These are phyloP conservation scores for Diadegma fenestrale DNA, from an alignment of 2,888 invertebrate genomes.

Conservation along the genomic window DNA sequence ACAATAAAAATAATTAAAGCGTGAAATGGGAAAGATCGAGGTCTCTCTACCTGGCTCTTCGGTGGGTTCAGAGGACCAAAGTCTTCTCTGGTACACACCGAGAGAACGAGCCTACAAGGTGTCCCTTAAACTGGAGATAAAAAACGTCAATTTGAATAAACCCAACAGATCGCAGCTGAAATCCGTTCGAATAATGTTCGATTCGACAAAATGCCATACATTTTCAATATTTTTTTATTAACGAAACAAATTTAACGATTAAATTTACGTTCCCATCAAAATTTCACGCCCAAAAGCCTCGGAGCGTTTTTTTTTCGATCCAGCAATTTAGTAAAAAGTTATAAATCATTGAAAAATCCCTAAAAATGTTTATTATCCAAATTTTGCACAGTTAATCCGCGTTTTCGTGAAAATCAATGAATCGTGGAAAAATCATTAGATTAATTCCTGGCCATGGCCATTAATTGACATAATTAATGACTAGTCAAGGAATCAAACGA, in stretches of 20 bases:
- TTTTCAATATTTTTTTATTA: not conserved
- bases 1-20: slow-evolving; percentile 40
- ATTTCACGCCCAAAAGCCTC: not conserved
- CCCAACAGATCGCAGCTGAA: not conserved
- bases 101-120: not conserved
- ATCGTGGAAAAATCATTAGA: not conserved
- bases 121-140: not conserved
- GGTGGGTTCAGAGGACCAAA: not conserved
- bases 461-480: not conserved
- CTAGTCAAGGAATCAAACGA: not conserved
- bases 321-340: not conserved
- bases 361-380: no score
- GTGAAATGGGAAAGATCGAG: slow-evolving; percentile 11
- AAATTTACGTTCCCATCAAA: not conserved
- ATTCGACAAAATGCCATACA: not conserved
- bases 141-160: not conserved
- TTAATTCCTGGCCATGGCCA: not conserved
- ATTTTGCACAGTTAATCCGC: not conserved
- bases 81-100: no score
- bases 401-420: not conserved
- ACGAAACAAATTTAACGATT: not conserved
- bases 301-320: no score
- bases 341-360: not conserved
- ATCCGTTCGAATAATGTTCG: not conserved
- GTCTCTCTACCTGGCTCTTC: slow-evolving; percentile 44